phyloP scores from a whole-genome alignment of 1,140 invertebrate genomes.

The Prorops nasuta region DNA sequence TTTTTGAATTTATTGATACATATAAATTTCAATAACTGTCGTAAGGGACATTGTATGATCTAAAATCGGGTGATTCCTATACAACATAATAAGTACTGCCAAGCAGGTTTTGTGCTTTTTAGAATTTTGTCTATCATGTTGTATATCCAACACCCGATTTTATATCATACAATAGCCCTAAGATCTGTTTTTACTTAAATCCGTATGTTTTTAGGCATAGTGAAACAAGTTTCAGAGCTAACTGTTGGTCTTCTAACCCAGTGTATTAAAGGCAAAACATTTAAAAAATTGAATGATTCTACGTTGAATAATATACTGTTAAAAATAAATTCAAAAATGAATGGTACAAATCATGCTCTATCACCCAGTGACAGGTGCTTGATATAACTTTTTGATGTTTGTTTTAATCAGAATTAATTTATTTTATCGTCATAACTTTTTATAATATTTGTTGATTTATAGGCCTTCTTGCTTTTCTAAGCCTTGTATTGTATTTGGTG shows the following conservation, averaged over 20 bases:
- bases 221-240: constrained; percentile 78
- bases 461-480: constrained; percentile 42
- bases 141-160: too few species aligned
- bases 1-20: too few species aligned
- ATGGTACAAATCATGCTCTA: constrained; percentile 76
- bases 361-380: constrained; percentile 22
- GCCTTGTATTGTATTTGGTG: constrained; percentile 73
- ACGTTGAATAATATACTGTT: constrained; percentile 73
- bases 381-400: background rate
- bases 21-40: too few species aligned
- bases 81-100: too few species aligned
- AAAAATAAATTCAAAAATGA: constrained; percentile 84
- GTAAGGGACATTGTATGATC: too few species aligned
- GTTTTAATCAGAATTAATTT: background rate
- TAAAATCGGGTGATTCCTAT: too few species aligned
- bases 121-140: too few species aligned
- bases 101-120: too few species aligned
- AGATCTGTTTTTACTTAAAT: too few species aligned
- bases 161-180: too few species aligned
- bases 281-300: constrained; percentile 47
- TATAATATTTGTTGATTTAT: constrained; percentile 20
- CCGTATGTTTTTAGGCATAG: constrained; percentile 39
- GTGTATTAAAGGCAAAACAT: constrained; percentile 69
- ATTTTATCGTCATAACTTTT: background rate
- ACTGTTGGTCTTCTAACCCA: constrained; percentile 76